Base-by-base conservation (phyloP, 64 coral and sea anemone genomes). In the Stichodactyla mertensii region DNA sequence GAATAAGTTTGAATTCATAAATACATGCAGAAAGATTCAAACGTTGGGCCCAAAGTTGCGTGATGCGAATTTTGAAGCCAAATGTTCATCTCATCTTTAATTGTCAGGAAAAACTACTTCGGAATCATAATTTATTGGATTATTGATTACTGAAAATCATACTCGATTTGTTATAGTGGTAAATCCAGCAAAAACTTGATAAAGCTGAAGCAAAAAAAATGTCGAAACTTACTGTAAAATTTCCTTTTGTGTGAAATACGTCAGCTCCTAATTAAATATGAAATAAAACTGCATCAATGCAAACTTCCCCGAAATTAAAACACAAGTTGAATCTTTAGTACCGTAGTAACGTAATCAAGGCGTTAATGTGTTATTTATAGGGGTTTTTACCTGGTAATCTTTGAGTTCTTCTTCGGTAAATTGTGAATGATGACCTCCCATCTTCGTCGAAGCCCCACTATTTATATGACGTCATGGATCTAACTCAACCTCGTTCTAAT, bases 191-290 rank as follows among this genome's bases (percentile, higher is more conserved):
- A 74, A 31, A 74, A 45, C 36, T 2, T 45, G 36, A 45, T 45
- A 45, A 45, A 45, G 3, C 36, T 31, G 24, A 74, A 27, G 19
- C 24, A 28, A 74, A 23, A 28, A 74, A 74, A 7, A 26, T 13
- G 11, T 27, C 23, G 27, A 74, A 36, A 74, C 69, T 99, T 82
- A 99, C 97, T 99, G 97, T 71, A 99, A 88, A 58, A 99, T 99
- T 92, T 99, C 97, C 88, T 99, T 99, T 69, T 99, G 97, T 4
- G 97, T 99, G 66, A 99, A 99, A 71, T 95, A 99, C 28, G 97
- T 99, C 71, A 99, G 83, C 86, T 99, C 97, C 97, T 99, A 57
- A 60, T 87, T 89, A 55, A 54, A 83, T 54, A 71, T 64, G 36
- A 88, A 89, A 70, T 77, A 36, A 20, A 54, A 15, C 23, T 16